A percentile compares a stretch with the other conserved stretches of the same genome.
Conservation (phyloP, 1,140 invertebrate genomes). For the Drosophila punjabiensis region DNA sequence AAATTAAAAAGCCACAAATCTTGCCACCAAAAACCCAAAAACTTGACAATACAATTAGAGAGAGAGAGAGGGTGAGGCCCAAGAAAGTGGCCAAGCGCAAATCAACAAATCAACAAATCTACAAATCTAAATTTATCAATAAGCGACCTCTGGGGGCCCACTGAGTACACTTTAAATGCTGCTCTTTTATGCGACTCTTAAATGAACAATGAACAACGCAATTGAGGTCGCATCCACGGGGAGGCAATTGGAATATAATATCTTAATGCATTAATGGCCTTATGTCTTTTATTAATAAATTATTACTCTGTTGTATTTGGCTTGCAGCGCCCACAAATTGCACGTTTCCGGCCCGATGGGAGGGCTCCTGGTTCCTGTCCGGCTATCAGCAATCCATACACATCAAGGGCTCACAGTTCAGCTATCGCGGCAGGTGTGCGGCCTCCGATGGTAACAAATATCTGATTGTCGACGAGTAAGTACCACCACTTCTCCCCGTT, state of each 20-base stretch:
- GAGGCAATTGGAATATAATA: constrained; percentile 64
- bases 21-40: constrained; percentile 78
- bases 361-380: constrained; percentile 94
- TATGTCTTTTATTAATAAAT: constrained; percentile 68
- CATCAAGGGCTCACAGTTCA: constrained; percentile 91
- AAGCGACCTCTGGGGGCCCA: constrained; percentile 9
- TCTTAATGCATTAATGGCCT: constrained; percentile 58
- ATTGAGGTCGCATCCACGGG: constrained; percentile 70
- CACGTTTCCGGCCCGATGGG: constrained; percentile 91
- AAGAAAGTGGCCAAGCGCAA: constrained; percentile 51
- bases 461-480: constrained; percentile 93
- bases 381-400: constrained; percentile 92
- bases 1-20: constrained; percentile 85
- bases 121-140: constrained; percentile 56
- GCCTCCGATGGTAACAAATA: constrained; percentile 94
- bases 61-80: constrained; percentile 24
- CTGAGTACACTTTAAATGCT: constrained; percentile 8
- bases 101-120: constrained; percentile 52
- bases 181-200: constrained; percentile 49
- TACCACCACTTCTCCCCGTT: constrained; percentile 80
- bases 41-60: constrained; percentile 81
- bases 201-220: constrained; percentile 78
- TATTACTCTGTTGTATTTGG: constrained; percentile 42
- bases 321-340: constrained; percentile 88
- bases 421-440: constrained; percentile 92